These are phyloP conservation scores for Alauda arvensis DNA, from an alignment of 2,797 vertebrate species.

Conservation along the genomic window DNA sequence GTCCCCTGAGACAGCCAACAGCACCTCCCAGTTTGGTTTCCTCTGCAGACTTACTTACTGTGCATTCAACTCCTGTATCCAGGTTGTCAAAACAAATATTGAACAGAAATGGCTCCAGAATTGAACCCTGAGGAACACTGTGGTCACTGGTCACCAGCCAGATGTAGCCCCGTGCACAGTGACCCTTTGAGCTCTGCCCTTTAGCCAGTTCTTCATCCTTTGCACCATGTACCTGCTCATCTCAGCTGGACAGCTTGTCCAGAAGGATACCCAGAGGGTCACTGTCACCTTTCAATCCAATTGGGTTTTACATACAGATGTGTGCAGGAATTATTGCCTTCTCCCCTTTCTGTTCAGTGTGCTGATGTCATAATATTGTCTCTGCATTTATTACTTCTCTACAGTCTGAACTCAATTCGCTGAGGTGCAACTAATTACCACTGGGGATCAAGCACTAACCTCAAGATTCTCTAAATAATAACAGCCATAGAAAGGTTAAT, in stretches of 20 bases:
- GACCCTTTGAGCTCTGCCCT: background rate
- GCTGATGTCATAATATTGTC: background rate
- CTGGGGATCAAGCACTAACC: background rate
- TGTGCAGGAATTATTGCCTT: background rate
- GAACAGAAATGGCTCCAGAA: background rate
- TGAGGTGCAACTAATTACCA: background rate
- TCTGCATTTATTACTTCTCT: background rate
- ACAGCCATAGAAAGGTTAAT: background rate
- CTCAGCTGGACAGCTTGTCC: background rate
- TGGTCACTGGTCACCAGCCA: background rate
- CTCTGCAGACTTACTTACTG: background rate
- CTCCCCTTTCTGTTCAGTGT: background rate
- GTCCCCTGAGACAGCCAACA: background rate
- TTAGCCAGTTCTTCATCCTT: background rate
- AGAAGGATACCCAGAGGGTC: background rate
- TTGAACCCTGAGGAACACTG: background rate
- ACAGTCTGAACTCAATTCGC: background rate
- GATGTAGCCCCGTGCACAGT: accelerated
- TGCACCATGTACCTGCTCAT: background rate
- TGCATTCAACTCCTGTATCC: background rate
- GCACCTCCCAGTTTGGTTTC: background rate
- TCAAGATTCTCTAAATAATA: background rate
- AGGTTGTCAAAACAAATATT: background rate
- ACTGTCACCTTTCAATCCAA: background rate
- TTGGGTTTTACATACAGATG: background rate